phyloP scores from a whole-genome alignment of 2,888 invertebrate species.

The Euplexia lucipara region DNA sequence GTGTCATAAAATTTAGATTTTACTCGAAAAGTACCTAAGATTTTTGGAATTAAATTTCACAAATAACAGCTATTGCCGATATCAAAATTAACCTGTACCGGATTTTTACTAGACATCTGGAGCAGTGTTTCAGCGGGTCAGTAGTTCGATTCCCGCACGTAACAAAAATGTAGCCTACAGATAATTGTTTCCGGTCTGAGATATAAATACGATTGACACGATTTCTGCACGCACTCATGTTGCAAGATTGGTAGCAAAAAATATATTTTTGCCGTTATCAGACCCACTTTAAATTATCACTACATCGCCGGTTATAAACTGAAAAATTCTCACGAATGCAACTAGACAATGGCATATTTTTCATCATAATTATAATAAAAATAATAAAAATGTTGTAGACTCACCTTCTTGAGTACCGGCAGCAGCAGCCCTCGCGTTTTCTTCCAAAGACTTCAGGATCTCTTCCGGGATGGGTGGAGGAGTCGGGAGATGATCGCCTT shows the following conservation, averaged over 20 bases:
- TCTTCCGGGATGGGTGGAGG: slow-evolving; percentile 87
- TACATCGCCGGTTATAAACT: slow-evolving; percentile 31
- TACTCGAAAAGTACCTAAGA: no score
- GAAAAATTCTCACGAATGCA: slow-evolving; percentile 33
- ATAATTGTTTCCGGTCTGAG: slow-evolving; percentile 23
- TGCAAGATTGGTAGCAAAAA: slow-evolving; percentile 24
- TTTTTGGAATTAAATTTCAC: no score
- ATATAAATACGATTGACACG: slow-evolving; percentile 22
- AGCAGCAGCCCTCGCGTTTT: slow-evolving; percentile 85
- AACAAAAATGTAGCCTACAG: slow-evolving; percentile 17
- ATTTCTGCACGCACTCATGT: slow-evolving; percentile 26
- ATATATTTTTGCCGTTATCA: slow-evolving; percentile 29
- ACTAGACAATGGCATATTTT: slow-evolving; percentile 17
- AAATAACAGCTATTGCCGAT: no score
- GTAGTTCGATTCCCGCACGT: slow-evolving; percentile 28
- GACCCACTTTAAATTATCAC: slow-evolving; percentile 35
- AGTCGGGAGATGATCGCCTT: slow-evolving; percentile 86
- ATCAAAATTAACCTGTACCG: no score
- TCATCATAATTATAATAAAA: slow-evolving; percentile 5
- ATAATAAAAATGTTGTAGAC: slow-evolving; percentile 2
- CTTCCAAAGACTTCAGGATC: slow-evolving; percentile 84
- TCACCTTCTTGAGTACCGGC: slow-evolving; percentile 88
- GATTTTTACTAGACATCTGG: slow-evolving; percentile 2
- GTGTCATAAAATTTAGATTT: no score
- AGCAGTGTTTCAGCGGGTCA: slow-evolving; percentile 42